Base-by-base conservation (phyloP, 1,140 invertebrate genomes). In the Camponotus floridanus region DNA sequence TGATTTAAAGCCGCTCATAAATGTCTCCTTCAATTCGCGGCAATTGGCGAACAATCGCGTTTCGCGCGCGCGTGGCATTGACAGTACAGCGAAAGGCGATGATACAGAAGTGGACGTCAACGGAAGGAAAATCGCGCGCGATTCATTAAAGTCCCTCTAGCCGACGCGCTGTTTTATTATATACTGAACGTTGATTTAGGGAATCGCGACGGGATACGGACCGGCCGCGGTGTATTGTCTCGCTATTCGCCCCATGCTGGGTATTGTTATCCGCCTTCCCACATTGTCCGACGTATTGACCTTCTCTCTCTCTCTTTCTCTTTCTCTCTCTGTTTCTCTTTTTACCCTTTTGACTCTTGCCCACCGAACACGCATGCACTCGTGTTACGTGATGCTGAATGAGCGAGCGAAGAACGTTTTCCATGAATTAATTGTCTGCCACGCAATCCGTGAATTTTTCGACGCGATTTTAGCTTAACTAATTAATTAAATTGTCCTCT, bases 111-210 rank as follows among this genome's bases (percentile, higher is more conserved):
- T 51, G 74, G 36, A 42, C 57, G 67, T 33, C 13, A 73, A 36
- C 64, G 81, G 59, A 90, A 93, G 87, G 92, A 93, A 93, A 90
- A 90, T 90, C 86, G 86, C 90, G 76, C 88, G 88, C 84, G 86
- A 94, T 93, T 92, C 92, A 91, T 94, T 93, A 93, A 92, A 92
- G 89, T 90, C 84, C 90, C 84, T 71, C 59, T 76, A 85, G 85
- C 68, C 86, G 73, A 67, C 84, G 88, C 86, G 88, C 84, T 87
- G 88, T 94, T 94, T 94, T 94, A 94, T 94, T 94, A 94, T 94
- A 94, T 94, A 91, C 92, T 93, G 91, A 92, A 93, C 92, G 93
- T 94, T 94, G 93, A 94, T 94, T 94, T 94, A 94, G 93, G 91
- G 91, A 74, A 92, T 83, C 88, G 87, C 89, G 91, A 86, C 88